These are phyloP conservation scores for Eriosoma lanigerum DNA, from an alignment of 1,140 invertebrate species.

Conservation along the genomic window DNA sequence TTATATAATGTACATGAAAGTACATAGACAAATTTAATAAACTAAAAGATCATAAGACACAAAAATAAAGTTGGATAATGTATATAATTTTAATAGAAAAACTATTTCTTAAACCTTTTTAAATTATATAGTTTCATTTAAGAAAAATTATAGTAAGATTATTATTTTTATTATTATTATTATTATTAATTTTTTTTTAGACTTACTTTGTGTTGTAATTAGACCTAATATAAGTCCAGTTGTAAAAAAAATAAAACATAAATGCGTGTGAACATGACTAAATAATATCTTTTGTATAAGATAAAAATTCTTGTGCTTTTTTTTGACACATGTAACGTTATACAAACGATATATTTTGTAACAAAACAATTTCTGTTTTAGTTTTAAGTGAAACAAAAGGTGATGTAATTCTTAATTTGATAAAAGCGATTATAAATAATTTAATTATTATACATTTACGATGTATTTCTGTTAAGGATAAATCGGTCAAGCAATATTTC, in stretches of 20 bases:
- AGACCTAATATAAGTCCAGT: slow-evolving; percentile 46
- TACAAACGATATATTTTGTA: slow-evolving; percentile 30
- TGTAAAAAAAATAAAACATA: slow-evolving; percentile 49
- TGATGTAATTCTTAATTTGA: slow-evolving; percentile 51
- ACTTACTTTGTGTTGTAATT: slow-evolving; percentile 48
- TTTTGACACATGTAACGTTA: slow-evolving; percentile 5
- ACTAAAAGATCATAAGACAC: not conserved
- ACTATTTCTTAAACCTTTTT: slow-evolving; percentile 37
- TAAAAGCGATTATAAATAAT: slow-evolving; percentile 34
- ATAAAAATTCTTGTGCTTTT: slow-evolving; percentile 46
- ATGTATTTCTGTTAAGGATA: slow-evolving; percentile 49
- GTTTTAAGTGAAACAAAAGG: slow-evolving; percentile 51
- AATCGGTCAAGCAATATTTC: slow-evolving; percentile 42
- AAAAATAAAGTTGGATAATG: slow-evolving; percentile 14
- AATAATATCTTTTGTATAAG: slow-evolving; percentile 49
- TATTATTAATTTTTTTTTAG: slow-evolving; percentile 34
- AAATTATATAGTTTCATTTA: slow-evolving; percentile 41
- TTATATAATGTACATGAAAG: slow-evolving; percentile 28
- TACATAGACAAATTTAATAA: slow-evolving; percentile 26
- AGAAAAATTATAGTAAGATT: slow-evolving; percentile 34
- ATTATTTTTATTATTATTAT: slow-evolving; percentile 25
- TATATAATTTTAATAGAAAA: slow-evolving; percentile 31
- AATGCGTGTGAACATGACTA: slow-evolving; percentile 34
- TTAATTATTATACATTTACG: slow-evolving; percentile 46
- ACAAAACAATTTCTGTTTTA: slow-evolving; percentile 47